A percentile compares a stretch with the other conserved stretches of the same genome.
Conservation (phyloP, 2,888 invertebrate species). For the Drosophila merina region DNA sequence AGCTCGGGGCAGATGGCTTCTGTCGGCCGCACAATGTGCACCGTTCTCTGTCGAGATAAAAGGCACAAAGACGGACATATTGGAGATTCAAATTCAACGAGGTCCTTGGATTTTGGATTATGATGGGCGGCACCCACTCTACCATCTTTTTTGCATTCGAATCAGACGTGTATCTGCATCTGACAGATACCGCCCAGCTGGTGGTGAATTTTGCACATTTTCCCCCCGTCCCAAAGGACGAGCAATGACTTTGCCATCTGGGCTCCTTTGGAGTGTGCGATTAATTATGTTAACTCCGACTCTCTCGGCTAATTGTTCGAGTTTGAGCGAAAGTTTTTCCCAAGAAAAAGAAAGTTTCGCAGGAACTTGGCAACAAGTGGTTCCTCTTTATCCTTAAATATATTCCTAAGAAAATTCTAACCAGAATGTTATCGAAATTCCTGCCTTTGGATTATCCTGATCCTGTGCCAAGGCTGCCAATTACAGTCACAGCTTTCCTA, state of each 20-base stretch:
- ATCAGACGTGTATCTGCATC: conserved; percentile 41
- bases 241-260: conserved; percentile 17
- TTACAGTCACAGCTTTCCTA: conserved; percentile 56
- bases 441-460: not conserved
- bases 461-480: conserved; percentile 50
- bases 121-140: not conserved
- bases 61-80: not conserved
- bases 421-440: no score
- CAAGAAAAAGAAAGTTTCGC: no score
- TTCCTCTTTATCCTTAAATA: no score
- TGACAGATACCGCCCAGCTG: conserved; percentile 47
- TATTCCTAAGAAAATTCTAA: no score
- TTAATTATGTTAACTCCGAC: conserved; percentile 28
- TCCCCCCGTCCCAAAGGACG: not conserved
- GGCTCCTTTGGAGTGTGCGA: conserved; percentile 7
- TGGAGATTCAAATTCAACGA: conserved; percentile 19
- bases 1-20: conserved; percentile 28
- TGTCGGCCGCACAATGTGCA: conserved; percentile 10
- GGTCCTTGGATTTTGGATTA: conserved; percentile 53
- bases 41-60: conserved; percentile 9
- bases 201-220: not conserved
- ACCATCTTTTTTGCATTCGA: conserved; percentile 56
- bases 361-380: not conserved
- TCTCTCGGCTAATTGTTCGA: conserved; percentile 28
- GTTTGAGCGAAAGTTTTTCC: not conserved